Conservation (phyloP, 2,797 vertebrate species). For the Eutrigla gurnardus region DNA sequence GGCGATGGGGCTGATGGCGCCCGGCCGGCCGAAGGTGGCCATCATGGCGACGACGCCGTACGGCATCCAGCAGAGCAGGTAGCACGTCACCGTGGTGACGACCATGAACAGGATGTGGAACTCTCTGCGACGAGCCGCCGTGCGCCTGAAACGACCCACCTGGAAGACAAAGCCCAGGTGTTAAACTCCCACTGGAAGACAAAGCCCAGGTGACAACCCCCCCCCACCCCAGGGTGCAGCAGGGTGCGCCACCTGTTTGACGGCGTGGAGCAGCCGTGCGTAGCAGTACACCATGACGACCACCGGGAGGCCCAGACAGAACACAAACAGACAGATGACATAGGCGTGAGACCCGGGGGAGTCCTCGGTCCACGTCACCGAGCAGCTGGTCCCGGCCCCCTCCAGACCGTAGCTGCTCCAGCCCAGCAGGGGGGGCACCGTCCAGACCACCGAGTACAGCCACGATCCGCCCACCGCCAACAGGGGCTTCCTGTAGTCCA, state of each 20-base stretch:
- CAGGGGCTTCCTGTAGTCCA: conserved; percentile 80
- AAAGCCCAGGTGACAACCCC: not conserved
- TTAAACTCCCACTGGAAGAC: not conserved
- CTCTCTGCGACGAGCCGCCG: conserved; percentile 78
- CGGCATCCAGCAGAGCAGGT: conserved; percentile 85
- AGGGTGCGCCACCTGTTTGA: conserved; percentile 66
- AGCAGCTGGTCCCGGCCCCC: conserved; percentile 86
- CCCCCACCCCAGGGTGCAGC: too few species aligned
- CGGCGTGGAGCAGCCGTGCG: conserved; percentile 78
- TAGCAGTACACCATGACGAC: conserved; percentile 87
- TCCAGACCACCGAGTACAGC: conserved; percentile 87
- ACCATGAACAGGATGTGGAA: conserved; percentile 85
- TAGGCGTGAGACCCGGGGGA: conserved; percentile 78
- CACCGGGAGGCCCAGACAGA: conserved; percentile 85
- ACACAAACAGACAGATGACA: conserved; percentile 87
- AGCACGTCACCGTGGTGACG: conserved; percentile 79
- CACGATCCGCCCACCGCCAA: conserved; percentile 82
- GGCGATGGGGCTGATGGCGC: conserved; percentile 76
- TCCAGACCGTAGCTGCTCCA: conserved; percentile 88
- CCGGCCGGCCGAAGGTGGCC: conserved; percentile 81
- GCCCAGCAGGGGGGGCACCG: conserved; percentile 85
- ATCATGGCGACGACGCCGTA: conserved; percentile 84
- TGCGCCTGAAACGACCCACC: conserved; percentile 82
- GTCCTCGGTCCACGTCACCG: conserved; percentile 83
- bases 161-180: conserved; percentile 28